Evolutionary conservation across 2,888 invertebrate genomes (phyloP).

Genomic region (Spilarctia lutea): DNA sequence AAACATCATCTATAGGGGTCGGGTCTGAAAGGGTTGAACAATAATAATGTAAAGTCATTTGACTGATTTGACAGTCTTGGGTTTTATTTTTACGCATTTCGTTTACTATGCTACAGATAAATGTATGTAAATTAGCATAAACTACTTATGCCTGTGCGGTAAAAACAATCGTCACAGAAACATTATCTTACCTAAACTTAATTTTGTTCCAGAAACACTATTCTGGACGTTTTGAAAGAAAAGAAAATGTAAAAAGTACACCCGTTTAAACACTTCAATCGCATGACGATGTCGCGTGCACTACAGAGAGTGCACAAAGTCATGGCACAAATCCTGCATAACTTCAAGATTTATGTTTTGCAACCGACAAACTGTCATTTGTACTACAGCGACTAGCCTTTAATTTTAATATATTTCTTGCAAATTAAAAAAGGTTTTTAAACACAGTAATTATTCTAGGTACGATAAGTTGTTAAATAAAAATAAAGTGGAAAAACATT

Average conservation of each 20-base stretch:
- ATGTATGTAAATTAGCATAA: no score
- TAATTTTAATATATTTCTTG: not conserved
- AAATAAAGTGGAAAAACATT: not conserved
- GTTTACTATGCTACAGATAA: no score
- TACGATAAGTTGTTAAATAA: not conserved
- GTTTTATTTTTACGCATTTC: no score
- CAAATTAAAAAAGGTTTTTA: not conserved
- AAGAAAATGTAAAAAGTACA: not conserved
- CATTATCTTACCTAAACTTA: not conserved
- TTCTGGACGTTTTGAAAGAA: not conserved
- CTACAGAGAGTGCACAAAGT: not conserved
- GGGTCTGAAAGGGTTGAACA: no score
- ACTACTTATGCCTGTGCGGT: not conserved
- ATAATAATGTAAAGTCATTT: no score
- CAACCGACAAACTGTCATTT: slow-evolving; percentile 40
- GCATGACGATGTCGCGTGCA: slow-evolving; percentile 33
- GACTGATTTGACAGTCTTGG: no score
- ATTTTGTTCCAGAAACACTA: not conserved
- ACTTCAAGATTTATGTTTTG: slow-evolving; percentile 27
- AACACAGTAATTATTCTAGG: not conserved
- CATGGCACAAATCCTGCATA: slow-evolving; percentile 16
- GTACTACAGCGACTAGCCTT: not conserved
- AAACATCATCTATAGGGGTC: no score
- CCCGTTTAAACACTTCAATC: not conserved
- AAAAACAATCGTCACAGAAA: not conserved